Base-by-base conservation (phyloP, 2,888 invertebrate species). In the Idaea straminata region DNA sequence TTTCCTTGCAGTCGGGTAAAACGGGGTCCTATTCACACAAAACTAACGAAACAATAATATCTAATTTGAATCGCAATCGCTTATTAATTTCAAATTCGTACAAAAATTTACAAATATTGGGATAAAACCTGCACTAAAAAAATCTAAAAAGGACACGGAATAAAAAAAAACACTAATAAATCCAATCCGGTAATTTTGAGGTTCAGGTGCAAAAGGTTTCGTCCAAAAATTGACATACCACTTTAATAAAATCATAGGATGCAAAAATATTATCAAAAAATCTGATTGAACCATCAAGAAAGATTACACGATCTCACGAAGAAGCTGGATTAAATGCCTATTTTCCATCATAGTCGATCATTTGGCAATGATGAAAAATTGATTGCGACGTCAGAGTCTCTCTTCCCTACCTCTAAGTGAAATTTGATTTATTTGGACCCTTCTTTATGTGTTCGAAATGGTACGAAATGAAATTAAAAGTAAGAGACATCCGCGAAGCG, bases 401-500 rank as follows among this genome's bases (percentile, higher is more conserved):
- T 61, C 35, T 35, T 61, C 35, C 25, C 61, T 34, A 34, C 25
- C 61, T 5, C 35, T 35, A 61, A n/a, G 15, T 61, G 34, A 61
- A n/a, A 61, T 16, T 61, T 16, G 15, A 61, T 61, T 35, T 34
- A 61, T 61, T 15, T 61, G 47, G 47, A 47, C 47, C 25, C 61
- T 61, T 61, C 15, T 16, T 61, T 59, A 25, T 59, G 59, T 59
- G 34, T 59, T 59, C 10, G 15, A 7, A 47, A 47, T 47, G 47
- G 47, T 47, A 13, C 47, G 47, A 47, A 47, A 47, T 47, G 47
- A 47, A 47, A 47, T 47, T 47, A 47, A 59, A 59, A 15, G 25
- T 15, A 59, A 59, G 35, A 35, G 15, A 35, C 15, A 61, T 38
- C 35, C 36, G 35, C 47, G 16, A 36, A 6, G n/a, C 34, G 16